These are phyloP conservation scores for Lathronympha strigana DNA, from an alignment of 2,888 invertebrate genomes.

Conservation along the genomic window DNA sequence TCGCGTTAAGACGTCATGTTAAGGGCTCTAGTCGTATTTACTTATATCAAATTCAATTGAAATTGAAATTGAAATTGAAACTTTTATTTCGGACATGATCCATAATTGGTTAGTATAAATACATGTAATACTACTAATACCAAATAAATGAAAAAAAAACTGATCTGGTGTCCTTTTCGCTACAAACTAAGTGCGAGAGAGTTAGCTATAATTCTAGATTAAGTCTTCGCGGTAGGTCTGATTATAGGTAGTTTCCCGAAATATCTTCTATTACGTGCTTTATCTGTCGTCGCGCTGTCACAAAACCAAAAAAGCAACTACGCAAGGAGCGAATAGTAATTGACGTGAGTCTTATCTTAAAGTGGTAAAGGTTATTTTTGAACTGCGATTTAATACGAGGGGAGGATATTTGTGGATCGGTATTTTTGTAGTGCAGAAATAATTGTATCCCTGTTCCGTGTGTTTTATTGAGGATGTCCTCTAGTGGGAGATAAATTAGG, in stretches of 20 bases:
- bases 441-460: conserved; percentile 19
- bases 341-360: background rate
- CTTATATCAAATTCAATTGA: too few relatives aligned
- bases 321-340: background rate
- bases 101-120: too few relatives aligned
- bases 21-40: too few relatives aligned
- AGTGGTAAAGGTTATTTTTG: background rate
- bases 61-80: too few relatives aligned
- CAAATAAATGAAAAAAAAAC: too few relatives aligned
- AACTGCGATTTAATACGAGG: background rate
- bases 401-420: conserved; percentile 1
- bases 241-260: conserved; percentile 10
- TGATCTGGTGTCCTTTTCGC: too few relatives aligned
- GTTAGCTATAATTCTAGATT: too few relatives aligned
- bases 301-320: background rate
- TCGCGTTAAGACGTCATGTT: too few relatives aligned
- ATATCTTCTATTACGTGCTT: conserved; percentile 13
- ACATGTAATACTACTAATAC: too few relatives aligned
- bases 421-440: conserved; percentile 20
- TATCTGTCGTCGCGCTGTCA: conserved; percentile 26
- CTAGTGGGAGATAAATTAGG: conserved; percentile 1
- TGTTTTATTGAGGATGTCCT: conserved; percentile 21
- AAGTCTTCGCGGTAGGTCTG: too few relatives aligned
- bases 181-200: too few relatives aligned
- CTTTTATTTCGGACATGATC: too few relatives aligned